These are phyloP conservation scores for Lithobates pipiens DNA, from an alignment of 2,797 vertebrate genomes.

Conservation along the genomic window DNA sequence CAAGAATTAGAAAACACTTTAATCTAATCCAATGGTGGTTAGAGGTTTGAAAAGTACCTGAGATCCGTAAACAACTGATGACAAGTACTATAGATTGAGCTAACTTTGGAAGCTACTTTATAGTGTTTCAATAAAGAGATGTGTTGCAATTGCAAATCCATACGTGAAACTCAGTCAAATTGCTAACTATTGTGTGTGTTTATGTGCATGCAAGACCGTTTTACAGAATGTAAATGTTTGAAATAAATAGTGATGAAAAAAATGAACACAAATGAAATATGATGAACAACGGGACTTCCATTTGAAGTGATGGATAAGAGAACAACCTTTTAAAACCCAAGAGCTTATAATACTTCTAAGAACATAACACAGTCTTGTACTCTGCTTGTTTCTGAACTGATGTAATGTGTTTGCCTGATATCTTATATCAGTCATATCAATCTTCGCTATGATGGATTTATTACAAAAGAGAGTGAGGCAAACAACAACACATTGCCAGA, in stretches of 20 bases:
- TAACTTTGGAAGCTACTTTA: conserved; percentile 19
- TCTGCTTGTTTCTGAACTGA: conserved; percentile 8
- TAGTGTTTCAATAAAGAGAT: background rate
- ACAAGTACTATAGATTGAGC: conserved; percentile 5
- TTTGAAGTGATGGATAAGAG: background rate
- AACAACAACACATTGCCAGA: background rate
- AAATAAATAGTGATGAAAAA: background rate
- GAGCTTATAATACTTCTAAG: conserved; percentile 8
- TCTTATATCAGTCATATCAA: conserved; percentile 32
- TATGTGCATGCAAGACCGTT: no score
- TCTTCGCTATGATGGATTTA: conserved; percentile 14
- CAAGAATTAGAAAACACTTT: conserved; percentile 36
- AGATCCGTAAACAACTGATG: background rate
- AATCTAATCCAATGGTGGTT: conserved; percentile 22
- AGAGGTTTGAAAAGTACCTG: conserved; percentile 24
- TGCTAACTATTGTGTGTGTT: no score
- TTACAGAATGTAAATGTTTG: background rate
- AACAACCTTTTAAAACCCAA: background rate
- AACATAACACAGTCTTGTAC: conserved; percentile 1
- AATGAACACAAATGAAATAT: background rate
- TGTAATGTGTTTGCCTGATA: conserved; percentile 36
- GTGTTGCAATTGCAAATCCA: background rate
- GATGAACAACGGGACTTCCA: background rate
- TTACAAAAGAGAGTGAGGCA: conserved; percentile 5
- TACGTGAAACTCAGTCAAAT: background rate